Evolutionary conservation across 2,888 invertebrate genomes (phyloP).

Genomic region (Cosmia pyralina): DNA sequence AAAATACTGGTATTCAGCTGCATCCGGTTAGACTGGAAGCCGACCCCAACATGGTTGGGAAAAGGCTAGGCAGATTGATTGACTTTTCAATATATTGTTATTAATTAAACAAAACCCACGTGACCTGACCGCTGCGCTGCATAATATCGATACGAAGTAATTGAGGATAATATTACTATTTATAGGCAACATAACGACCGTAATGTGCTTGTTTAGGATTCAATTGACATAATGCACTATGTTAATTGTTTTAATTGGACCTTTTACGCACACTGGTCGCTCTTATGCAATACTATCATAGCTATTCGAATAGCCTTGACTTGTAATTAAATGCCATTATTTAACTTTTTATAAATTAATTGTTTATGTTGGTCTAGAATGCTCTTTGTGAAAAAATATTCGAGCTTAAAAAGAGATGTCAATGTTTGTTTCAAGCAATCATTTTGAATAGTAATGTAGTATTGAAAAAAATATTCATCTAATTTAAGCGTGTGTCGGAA

Average conservation of each 20-base stretch:
- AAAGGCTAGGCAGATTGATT: too few relatives aligned
- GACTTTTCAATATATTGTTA: slow-evolving; percentile 1
- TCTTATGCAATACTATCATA: slow-evolving; percentile 45
- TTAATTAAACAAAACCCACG: slow-evolving; percentile 11
- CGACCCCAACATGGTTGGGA: too few relatives aligned
- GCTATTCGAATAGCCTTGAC: slow-evolving; percentile 45
- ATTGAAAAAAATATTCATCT: neutral
- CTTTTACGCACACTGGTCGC: slow-evolving; percentile 29
- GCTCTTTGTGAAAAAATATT: neutral
- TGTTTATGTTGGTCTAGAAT: neutral
- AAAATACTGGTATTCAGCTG: too few relatives aligned
- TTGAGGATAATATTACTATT: slow-evolving; percentile 55
- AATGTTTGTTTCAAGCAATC: neutral
- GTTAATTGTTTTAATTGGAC: slow-evolving; percentile 61
- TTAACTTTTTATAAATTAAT: slow-evolving; percentile 16
- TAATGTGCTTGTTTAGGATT: slow-evolving; percentile 53
- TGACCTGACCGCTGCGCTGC: slow-evolving; percentile 22
- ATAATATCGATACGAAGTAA: slow-evolving; percentile 39
- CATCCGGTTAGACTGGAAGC: too few relatives aligned
- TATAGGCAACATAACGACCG: slow-evolving; percentile 18
- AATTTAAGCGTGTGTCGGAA: neutral
- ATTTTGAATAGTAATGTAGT: neutral
- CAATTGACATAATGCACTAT: slow-evolving; percentile 62
- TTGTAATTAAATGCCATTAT: slow-evolving; percentile 6
- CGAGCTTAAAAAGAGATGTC: neutral